phyloP scores from a whole-genome alignment of 2,888 invertebrate species.

The Tetranychus piercei region DNA sequence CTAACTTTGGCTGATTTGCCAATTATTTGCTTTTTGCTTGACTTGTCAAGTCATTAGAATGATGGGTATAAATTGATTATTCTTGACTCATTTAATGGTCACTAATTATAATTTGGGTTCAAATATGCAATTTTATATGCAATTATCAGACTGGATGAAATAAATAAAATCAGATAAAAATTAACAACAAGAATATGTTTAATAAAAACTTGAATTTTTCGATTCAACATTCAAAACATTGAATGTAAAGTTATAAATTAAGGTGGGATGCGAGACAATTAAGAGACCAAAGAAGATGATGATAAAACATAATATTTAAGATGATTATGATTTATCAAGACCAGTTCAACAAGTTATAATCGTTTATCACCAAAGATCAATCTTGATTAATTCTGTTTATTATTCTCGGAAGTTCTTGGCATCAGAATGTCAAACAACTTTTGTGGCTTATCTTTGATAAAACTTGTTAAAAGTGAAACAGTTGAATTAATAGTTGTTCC shows the following conservation, averaged over 20 bases:
- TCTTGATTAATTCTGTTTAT: neutral
- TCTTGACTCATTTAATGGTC: no score
- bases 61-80: no score
- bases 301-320: neutral
- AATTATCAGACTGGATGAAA: no score
- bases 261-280: neutral
- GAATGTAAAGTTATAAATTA: neutral
- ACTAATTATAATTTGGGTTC: no score
- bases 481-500: neutral
- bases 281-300: neutral
- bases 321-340: neutral
- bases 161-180: no score
- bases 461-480: neutral
- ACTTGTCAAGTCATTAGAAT: no score
- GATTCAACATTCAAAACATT: neutral
- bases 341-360: neutral
- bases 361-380: neutral
- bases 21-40: no score
- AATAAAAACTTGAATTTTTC: no score
- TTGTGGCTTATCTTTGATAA: slow-evolving; percentile 6
- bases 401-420: slow-evolving; percentile 3
- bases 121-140: no score
- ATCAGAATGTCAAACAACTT: slow-evolving; percentile 9
- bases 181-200: no score
- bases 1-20: no score